Base-by-base conservation (phyloP, 1,140 invertebrate genomes). In the Danaus plexippus region DNA sequence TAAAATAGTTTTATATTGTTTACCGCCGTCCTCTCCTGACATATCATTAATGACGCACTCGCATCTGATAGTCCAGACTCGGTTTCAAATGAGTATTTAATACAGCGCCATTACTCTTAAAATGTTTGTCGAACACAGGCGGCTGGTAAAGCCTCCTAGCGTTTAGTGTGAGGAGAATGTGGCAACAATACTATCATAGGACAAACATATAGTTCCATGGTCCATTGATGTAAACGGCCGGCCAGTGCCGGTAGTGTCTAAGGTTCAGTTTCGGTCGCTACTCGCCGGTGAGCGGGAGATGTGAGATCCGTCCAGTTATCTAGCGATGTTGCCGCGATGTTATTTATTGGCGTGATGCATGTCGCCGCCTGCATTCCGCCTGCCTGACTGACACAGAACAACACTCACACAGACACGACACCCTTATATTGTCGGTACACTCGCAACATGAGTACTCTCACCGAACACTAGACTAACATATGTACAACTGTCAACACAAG, bases 291-390 rank as follows among this genome's bases (percentile, higher is more conserved):
- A 40, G 22, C 45, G 32, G 40, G 57, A 63, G 55, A 61, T 61
- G 52, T 18, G 53, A 67, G 72, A 71, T 71, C 71, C 63, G 54
- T 66, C 52, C 22, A 32, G 62, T 63, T 73, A 75, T 75, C 73
- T 69, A 73, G 73, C 71, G 59, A 64, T 67, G 66, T 74, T 69
- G 77, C 77, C 78, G 73, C 71, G 59, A 64, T 67, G 66, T 74
- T 69, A 79, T 78, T 80, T 82, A 80, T 79, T 79, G 72, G 73
- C 68, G 81, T 78, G 72, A 75, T 80, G 77, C 69, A 71, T 77
- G 77, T 84, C 78, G 68, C 69, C 69, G 67, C 66, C 68, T 67
- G 75, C 73, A 78, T 79, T 79, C 76, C 80, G 75, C 65, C 63
- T 70, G 66, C 63, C 59, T 61, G 57, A 49, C 47, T 47, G 60